Evolutionary conservation across 2,888 invertebrate species (phyloP).

Genomic region (Galerucella pusilla): DNA sequence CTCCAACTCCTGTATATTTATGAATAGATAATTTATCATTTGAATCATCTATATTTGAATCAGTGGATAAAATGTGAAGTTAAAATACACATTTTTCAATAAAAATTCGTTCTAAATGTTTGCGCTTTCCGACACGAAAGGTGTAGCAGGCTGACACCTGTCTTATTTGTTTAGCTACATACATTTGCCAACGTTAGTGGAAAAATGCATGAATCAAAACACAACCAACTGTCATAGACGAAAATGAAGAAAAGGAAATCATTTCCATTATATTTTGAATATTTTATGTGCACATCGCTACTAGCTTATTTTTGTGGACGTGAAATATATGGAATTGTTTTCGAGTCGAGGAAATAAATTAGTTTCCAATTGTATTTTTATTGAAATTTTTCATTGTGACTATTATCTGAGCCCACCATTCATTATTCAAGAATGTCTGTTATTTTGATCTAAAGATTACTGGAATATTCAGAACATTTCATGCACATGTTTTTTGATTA

Average conservation of each 20-base stretch:
- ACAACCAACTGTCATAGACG: neutral
- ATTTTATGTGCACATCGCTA: neutral
- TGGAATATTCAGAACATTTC: too few relatives aligned
- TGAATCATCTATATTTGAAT: too few relatives aligned
- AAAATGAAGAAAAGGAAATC: neutral
- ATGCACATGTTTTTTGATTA: neutral
- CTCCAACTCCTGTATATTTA: too few relatives aligned
- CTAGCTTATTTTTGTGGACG: neutral
- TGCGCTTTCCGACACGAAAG: neutral
- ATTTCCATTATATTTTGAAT: slow-evolving; percentile 6
- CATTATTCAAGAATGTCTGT: neutral
- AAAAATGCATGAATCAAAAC: neutral
- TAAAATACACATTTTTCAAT: too few relatives aligned
- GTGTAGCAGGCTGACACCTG: neutral
- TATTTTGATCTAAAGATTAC: too few relatives aligned
- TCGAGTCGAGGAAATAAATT: neutral
- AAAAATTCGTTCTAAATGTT: neutral
- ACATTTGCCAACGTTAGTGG: neutral
- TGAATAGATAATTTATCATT: too few relatives aligned
- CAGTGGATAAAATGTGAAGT: too few relatives aligned
- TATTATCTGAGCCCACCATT: neutral
- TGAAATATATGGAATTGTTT: neutral
- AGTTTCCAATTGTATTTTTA: neutral
- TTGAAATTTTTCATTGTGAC: neutral
- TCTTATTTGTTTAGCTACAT: neutral